Percentiles rank a stretch among this genome's conserved stretches.
phyloP scores from a whole-genome alignment of 2,113 vertebrate genomes.

The Ascaphus truei region DNA sequence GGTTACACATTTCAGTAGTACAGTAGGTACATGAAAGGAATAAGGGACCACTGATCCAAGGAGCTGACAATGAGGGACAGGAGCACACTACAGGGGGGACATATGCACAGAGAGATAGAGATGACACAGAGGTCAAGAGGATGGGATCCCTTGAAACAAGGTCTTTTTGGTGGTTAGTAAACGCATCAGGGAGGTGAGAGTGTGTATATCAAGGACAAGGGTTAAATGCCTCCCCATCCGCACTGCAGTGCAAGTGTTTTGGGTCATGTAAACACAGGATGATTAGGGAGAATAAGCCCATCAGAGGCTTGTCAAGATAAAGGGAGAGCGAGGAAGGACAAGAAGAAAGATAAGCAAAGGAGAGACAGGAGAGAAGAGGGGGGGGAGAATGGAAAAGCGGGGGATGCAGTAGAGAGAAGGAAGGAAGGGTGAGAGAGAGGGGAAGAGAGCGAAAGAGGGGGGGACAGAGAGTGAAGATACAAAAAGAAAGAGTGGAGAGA shows the following conservation, averaged over 20 bases:
- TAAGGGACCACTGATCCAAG: too few species aligned
- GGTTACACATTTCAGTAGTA: too few species aligned
- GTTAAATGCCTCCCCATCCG: slow-evolving; percentile 1
- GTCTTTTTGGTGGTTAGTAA: too few species aligned
- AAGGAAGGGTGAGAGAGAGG: not conserved
- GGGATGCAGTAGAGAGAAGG: too few species aligned
- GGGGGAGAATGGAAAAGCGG: not conserved
- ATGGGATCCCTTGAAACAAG: too few species aligned
- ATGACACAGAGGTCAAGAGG: too few species aligned
- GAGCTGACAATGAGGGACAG: too few species aligned
- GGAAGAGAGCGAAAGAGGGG: not conserved
- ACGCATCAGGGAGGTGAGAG: too few species aligned
- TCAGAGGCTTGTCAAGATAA: slow-evolving; percentile 28
- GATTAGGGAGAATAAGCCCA: slow-evolving; percentile 25
- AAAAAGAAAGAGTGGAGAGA: not conserved
- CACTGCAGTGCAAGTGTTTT: not conserved
- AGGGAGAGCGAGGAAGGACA: not conserved
- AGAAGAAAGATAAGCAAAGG: slow-evolving; percentile 3
- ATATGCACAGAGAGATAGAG: too few species aligned
- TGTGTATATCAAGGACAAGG: too few species aligned
- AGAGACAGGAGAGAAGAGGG: not conserved
- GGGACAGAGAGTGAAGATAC: not conserved
- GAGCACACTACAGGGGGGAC: too few species aligned
- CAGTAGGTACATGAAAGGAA: too few species aligned
- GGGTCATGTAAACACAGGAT: slow-evolving; percentile 5